Base-by-base conservation (phyloP, 2,888 invertebrate genomes). In the Tinea semifulvella region DNA sequence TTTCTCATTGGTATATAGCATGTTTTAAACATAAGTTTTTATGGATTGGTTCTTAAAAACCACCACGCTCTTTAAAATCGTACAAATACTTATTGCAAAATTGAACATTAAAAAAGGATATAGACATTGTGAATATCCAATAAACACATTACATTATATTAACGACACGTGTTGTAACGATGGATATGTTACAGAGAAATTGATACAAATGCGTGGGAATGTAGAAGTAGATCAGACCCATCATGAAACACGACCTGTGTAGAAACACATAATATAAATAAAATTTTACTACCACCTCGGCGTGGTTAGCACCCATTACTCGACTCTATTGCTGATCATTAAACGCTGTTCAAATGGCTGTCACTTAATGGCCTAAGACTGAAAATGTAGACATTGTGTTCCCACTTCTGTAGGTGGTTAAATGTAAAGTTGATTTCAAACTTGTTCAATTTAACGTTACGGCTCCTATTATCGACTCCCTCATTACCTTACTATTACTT, bases 251-350 rank as follows among this genome's bases (percentile, higher is more conserved):
- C 35, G 43, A 43, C 6, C 43, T 27, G 4, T 28, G 26, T 18
- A 42, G 17, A 31, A 31, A 43, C 43, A 43, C 43, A 19, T 47
- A 54, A 54, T 57, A 52, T 56, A 55, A 58, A 61, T 57, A 57
- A 57, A 61, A 49, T 57, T 60, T 60, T 57, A 61, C 53, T 51
- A 49, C 56, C 56, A 49, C 36, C 45, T 27, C 53, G 53, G 47
- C 47, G 52, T 54, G 54, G 53, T 61, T 59, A 61, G 52, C 47
- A 48, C 48, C 55, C 49, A 56, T 61, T 58, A 62, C 53, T 52
- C 49, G 50, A 44, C 25, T 47, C 51, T 56, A 61, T 54, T 57
- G 57, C 51, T 53, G 22, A 44, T 50, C 55, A 60, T 60, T 60
- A 55, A 51, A 58, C 47, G 51, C 53, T 52, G 50, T 56, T 59